phyloP scores from a whole-genome alignment of 2,797 vertebrate genomes.

The Channa striata region DNA sequence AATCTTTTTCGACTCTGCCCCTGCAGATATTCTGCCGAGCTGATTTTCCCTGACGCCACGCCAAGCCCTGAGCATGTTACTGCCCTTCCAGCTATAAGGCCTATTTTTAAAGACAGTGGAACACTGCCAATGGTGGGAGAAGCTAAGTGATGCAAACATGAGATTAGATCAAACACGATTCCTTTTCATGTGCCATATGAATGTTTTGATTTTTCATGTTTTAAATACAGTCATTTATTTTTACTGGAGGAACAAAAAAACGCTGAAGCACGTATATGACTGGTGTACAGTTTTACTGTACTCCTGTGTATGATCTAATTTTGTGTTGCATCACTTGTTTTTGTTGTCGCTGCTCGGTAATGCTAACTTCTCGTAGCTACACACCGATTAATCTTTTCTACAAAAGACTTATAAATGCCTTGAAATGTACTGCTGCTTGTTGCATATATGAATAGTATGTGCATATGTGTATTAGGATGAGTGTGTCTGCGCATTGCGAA shows the following conservation, averaged over 20 bases:
- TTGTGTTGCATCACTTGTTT: slow-evolving; percentile 4
- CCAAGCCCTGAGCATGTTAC: slow-evolving; percentile 54
- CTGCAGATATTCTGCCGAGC: slow-evolving; percentile 65
- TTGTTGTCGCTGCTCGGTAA: not conserved
- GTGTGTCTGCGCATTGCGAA: slow-evolving; percentile 28
- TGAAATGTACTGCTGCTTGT: slow-evolving; percentile 7
- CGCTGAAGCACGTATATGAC: not conserved
- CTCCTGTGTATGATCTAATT: not conserved
- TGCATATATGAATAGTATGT: slow-evolving; percentile 8
- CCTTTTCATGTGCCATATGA: slow-evolving; percentile 1
- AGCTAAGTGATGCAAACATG: slow-evolving; percentile 16
- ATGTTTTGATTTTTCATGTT: not conserved
- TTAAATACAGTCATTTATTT: not conserved
- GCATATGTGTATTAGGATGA: slow-evolving; percentile 13
- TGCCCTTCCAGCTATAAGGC: slow-evolving; percentile 35
- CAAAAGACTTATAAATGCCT: slow-evolving; percentile 17
- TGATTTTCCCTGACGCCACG: slow-evolving; percentile 63
- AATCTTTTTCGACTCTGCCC: slow-evolving; percentile 45
- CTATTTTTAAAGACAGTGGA: slow-evolving; percentile 48
- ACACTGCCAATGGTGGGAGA: slow-evolving; percentile 16
- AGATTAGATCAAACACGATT: slow-evolving; percentile 1
- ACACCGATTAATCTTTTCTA: slow-evolving; percentile 13
- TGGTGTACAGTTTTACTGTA: not conserved
- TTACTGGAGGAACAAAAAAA: slow-evolving; percentile 4
- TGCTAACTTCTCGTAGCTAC: slow-evolving; percentile 6